Base-by-base conservation (phyloP, 2,888 invertebrate genomes). In the Synanthedon andrenaeformis region DNA sequence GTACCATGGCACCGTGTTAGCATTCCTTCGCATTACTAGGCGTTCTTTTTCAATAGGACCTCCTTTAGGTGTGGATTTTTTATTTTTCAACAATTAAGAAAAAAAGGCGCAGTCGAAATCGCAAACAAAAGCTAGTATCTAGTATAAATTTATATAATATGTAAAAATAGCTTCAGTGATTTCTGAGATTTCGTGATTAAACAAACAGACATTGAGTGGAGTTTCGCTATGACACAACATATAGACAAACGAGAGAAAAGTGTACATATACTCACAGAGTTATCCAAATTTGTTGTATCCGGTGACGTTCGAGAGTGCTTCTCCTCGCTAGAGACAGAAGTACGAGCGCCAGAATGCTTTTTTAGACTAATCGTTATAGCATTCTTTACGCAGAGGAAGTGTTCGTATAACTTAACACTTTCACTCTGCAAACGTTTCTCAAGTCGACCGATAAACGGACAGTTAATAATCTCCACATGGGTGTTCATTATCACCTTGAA, bases 281-380 rank as follows among this genome's bases (percentile, higher is more conserved):
- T 66, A 52, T 82, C 80, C 50, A 71, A 55, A 53, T 77, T 71
- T 2, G 82, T 78, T 0, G 83, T 77, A 45, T 83, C 81, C 1
- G 82, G 82, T 14, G 82, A 81, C 1, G 73, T 68, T 52, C 67
- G 70, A 23, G 66, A 60, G 48, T 51, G 19, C 4, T 65, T 58
- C 45, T 62, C 62, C 55, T 61, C 53, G 54, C 59, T 58, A 6
- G 51, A 48, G 13, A 45, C n/a, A 6, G 45, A 13, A 45, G n/a
- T 11, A 45, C 11, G 45, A n/a, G 13, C 6, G 45, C 45, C 4
- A n/a, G 13, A 45, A 11, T 13, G n/a, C n/a, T 13, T 45, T 0
- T 45, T n/a, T n/a, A 13, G 14, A 45, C 45, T 45, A 13, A 3
- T 23, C 19, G 13, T 53, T 66, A 70, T 2, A 65, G 45, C 10